Base-by-base conservation (phyloP, 2,888 invertebrate species). In the Dendrolimus houi region DNA sequence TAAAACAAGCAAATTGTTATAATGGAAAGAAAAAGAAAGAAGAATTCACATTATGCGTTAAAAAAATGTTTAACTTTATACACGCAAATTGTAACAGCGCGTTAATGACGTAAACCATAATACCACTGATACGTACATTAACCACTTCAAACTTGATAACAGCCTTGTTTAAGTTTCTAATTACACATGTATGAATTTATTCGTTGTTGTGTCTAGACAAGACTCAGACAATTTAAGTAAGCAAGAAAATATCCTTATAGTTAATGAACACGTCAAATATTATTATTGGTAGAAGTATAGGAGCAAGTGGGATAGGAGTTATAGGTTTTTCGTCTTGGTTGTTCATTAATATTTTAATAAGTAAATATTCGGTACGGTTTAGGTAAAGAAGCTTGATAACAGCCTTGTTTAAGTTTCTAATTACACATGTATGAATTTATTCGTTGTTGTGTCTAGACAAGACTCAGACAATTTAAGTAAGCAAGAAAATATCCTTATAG, bases 121-220 rank as follows among this genome's bases (percentile, higher is more conserved):
- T 47, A 14, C 52, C 57, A 54, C 64, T 64, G 60, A 61, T 61
- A 57, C 56, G 57, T 60, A 42, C 53, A 60, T 56, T 60, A 57
- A 14, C 57, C 58, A 54, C 52, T 59, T 56, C 10, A 47, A 40
- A 41, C 52, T 55, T 56, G 63, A 66, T 66, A 68, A 64, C 57
- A 52, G 9, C 10, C 52, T 13, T 54, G 53, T 40, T 59, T 58
- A 59, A 60, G 55, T 58, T 58, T 61, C 57, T 66, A 68, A 66
- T 68, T 69, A 63, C 54, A 56, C 54, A 58, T 54, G 56, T 56
- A 56, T 62, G 56, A 59, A 55, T 65, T 61, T 56, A 59, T 64
- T 52, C 57, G 59, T 61, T 64, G 55, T 63, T 65, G 56, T 64
- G 69, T 72, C 72, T 75, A 71, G 74, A 71, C 70, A 54, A 41